Evolutionary conservation across 2,888 invertebrate genomes (phyloP), one percentile per base, ranked within the genome.

Genomic region (Iselma pallidipennis): DNA sequence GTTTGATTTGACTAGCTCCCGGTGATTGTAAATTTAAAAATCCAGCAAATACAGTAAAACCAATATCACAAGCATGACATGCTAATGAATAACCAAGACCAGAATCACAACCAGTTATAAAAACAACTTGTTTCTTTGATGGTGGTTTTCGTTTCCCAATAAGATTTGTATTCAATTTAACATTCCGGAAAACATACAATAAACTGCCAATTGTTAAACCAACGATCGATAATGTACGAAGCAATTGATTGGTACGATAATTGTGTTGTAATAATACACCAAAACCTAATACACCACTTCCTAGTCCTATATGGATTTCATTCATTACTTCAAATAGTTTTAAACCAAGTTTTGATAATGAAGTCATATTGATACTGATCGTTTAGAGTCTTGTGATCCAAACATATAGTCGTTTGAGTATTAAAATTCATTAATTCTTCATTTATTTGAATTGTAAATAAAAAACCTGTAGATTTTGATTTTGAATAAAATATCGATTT

Each of bases 31-130:
- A 74, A 71, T 83, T 82, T 53, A 91, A 85, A 80, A 92, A 91
- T 49, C 91, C 91, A 14, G 94, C 94, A 31, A 95, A 83, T 1
- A 95, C 94, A 2, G 88, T 85, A 68, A 92, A 84, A 0, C 91
- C 91, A 71, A 86, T 82, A 4, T 86, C 81, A 6, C 84, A 84
- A 6, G 86, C 81, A 67, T 89, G 85, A 21, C 88, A 83, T 0
- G 91, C 90, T 51, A 91, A 78, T 2, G 89, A 88, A 81, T 87
- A 92, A 57, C 95, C 95, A 14, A 95, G 84, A 2, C 95, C 95
- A 59, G 92, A 91, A 81, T 95, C 94, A 77, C 95, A 95, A 45
- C 95, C 95, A 6, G 92, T 92, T 68, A 95, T 88, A 16, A 92
- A 84, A 37, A 90, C 83, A 2, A 90, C 84, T 65, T 80, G 78